Evolutionary conservation across 2,888 invertebrate species (phyloP).

Genomic region (Tinea pellionella): DNA sequence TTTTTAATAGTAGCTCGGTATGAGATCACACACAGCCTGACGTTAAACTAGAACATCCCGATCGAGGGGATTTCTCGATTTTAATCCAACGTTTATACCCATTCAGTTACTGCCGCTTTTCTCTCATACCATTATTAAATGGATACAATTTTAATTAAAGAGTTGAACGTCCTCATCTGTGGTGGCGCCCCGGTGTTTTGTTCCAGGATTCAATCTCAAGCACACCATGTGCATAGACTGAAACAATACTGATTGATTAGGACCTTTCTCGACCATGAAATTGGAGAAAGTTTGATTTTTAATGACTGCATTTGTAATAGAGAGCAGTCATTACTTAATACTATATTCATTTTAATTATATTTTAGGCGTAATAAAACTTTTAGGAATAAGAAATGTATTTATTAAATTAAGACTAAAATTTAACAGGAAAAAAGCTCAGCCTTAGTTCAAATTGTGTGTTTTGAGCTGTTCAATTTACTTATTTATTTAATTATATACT

Average conservation of each 20-base stretch:
- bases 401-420: too few species aligned
- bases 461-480: too few species aligned
- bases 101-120: too few species aligned
- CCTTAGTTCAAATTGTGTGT: too few species aligned
- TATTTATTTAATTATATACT: too few species aligned
- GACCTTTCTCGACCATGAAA: not conserved
- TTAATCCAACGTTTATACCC: too few species aligned
- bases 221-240: constrained; percentile 22
- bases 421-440: too few species aligned
- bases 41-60: too few species aligned
- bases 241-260: constrained; percentile 45
- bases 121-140: not conserved
- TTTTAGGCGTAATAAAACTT: too few species aligned
- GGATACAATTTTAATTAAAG: constrained; percentile 7
- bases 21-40: not conserved
- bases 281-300: not conserved
- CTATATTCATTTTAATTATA: not conserved
- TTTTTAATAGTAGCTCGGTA: too few species aligned
- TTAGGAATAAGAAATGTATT: too few species aligned
- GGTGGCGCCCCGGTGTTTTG: constrained; percentile 1
- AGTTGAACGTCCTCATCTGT: not conserved
- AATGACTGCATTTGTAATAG: not conserved
- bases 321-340: not conserved
- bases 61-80: too few species aligned
- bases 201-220: constrained; percentile 3